Evolutionary conservation across 1,140 invertebrate genomes (phyloP).

Genomic region (Stratiolaelaps scimitus): DNA sequence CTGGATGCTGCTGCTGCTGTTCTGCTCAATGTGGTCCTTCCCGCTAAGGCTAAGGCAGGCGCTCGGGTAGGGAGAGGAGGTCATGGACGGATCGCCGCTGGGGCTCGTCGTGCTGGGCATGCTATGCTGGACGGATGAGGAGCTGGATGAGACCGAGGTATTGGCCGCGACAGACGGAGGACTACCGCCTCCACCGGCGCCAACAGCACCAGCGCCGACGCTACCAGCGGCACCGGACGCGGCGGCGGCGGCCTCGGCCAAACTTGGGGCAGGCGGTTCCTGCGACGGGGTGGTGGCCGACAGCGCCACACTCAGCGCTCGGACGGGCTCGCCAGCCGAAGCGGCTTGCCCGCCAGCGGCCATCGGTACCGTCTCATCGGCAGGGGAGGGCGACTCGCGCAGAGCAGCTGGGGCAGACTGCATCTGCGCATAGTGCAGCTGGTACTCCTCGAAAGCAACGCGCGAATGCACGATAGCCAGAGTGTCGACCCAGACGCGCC

Average conservation of each 20-base stretch:
- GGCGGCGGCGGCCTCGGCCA: constrained; percentile 16
- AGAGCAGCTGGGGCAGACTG: neutral
- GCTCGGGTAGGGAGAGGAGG: neutral
- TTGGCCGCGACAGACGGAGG: constrained; percentile 7
- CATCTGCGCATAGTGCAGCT: constrained; percentile 25
- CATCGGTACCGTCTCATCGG: constrained; percentile 30
- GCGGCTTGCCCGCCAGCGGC: constrained; percentile 21
- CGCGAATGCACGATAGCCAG: constrained; percentile 98
- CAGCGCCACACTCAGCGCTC: neutral
- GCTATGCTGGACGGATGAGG: constrained; percentile 1
- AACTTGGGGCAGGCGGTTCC: neutral
- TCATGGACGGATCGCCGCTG: neutral
- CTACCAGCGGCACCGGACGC: neutral
- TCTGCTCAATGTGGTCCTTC: no score
- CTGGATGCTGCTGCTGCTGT: no score
- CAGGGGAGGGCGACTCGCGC: constrained; percentile 24
- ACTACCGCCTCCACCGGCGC: neutral
- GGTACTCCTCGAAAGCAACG: constrained; percentile 47
- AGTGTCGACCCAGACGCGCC: constrained; percentile 99
- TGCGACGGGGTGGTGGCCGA: constrained; percentile 24
- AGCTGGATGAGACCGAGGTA: neutral
- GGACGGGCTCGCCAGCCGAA: neutral
- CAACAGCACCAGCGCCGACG: neutral
- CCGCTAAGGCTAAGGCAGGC: no score
- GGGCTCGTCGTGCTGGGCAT: neutral